Conservation (phyloP, 2,888 invertebrate species). For the Polyommatus iphigenia region DNA sequence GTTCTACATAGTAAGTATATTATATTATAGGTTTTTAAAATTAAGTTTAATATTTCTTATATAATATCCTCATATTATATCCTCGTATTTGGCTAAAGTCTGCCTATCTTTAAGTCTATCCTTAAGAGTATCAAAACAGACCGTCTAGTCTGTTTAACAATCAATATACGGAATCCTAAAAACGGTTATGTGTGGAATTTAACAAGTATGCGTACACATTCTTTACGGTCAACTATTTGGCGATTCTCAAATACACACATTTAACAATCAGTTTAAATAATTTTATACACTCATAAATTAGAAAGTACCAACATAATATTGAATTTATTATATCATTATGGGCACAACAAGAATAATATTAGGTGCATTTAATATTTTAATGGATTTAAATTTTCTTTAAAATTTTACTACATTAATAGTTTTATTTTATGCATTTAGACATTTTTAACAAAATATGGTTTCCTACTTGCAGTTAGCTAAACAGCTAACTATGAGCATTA, state of each 20-base stretch:
- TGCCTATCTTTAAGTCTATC: too few relatives aligned
- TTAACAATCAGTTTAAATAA: background rate
- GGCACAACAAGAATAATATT: too few relatives aligned
- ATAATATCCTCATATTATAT: too few relatives aligned
- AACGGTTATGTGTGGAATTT: background rate
- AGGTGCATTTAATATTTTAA: background rate
- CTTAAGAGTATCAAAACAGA: too few relatives aligned
- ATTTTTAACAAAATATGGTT: background rate
- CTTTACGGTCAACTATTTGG: background rate
- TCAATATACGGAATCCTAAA: background rate
- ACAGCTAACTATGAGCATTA: background rate
- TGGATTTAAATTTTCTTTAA: too few relatives aligned
- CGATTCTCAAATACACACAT: background rate
- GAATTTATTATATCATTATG: background rate
- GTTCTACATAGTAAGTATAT: background rate
- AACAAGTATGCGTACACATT: background rate
- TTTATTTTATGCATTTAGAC: background rate
- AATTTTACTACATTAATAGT: background rate
- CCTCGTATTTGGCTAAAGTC: too few relatives aligned
- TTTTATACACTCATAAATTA: background rate
- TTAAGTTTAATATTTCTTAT: too few relatives aligned
- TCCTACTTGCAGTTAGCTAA: background rate
- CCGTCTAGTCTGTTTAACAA: background rate
- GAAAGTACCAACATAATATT: background rate
- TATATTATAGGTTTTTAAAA: too few relatives aligned